A percentile compares a stretch with the other conserved stretches of the same genome.
phyloP scores from a whole-genome alignment of 64 coral and sea anemone species.

The Dendronephthya gigantea region DNA sequence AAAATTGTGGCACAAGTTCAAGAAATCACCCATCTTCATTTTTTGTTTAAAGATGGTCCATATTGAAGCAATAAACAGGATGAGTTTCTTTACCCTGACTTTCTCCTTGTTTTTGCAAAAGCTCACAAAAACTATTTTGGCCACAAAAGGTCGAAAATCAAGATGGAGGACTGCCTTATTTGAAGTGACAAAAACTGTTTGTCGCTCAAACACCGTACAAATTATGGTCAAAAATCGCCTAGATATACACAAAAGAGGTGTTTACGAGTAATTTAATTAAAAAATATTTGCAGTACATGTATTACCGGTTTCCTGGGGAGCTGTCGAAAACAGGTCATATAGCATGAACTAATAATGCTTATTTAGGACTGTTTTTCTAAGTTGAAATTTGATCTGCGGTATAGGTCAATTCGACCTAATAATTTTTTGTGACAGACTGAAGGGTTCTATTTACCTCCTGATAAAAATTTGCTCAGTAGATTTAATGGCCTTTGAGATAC shows the following conservation, averaged over 20 bases:
- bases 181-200: neutral
- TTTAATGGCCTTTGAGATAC: neutral
- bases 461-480: neutral
- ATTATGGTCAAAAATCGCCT: neutral
- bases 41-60: too few relatives aligned
- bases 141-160: neutral
- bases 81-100: neutral
- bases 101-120: neutral
- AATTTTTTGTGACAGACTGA: neutral
- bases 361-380: too few relatives aligned
- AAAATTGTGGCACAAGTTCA: slow-evolving; percentile 7
- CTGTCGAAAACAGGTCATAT: neutral
- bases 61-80: neutral
- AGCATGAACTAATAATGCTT: neutral
- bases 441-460: slow-evolving; percentile 6
- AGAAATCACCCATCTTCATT: slow-evolving; percentile 15
- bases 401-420: slow-evolving; percentile 8
- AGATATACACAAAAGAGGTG: neutral
- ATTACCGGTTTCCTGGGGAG: slow-evolving; percentile 3
- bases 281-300: slow-evolving; percentile 16
- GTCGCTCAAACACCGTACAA: slow-evolving; percentile 1
- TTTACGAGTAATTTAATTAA: neutral
- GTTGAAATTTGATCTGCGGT: slow-evolving; percentile 1
- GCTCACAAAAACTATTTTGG: neutral
- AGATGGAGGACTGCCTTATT: slow-evolving; percentile 16